phyloP scores from a whole-genome alignment of 2,888 invertebrate genomes.

The Agrochola litura region DNA sequence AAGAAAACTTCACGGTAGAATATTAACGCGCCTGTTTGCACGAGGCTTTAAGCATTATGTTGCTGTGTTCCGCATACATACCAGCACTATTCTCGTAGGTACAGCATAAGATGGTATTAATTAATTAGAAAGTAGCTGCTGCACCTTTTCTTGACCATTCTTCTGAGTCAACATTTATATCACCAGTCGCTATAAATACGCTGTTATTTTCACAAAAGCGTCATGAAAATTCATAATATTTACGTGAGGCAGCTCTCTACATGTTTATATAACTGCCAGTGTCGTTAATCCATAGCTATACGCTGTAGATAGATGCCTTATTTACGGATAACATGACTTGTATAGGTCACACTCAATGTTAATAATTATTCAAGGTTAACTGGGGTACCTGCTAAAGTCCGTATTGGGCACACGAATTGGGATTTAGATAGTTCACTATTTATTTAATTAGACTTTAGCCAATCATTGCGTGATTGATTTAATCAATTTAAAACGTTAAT shows the following conservation, averaged over 20 bases:
- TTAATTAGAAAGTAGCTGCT: background rate
- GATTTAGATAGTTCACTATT: conserved; percentile 9
- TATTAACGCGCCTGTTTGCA: too few species aligned
- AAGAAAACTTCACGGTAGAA: too few species aligned
- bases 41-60: background rate
- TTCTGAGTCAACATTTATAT: background rate
- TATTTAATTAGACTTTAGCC: background rate
- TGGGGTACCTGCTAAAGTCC: conserved; percentile 14
- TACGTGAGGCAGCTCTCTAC: conserved; percentile 15
- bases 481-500: conserved; percentile 5
- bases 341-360: conserved; percentile 41
- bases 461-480: conserved; percentile 6
- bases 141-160: background rate
- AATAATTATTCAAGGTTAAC: conserved; percentile 16
- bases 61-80: background rate
- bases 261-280: conserved; percentile 33
- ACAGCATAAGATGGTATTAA: background rate
- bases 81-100: too few species aligned
- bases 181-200: too few species aligned
- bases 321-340: conserved; percentile 34
- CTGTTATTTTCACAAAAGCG: background rate
- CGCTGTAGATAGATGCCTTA: background rate
- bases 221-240: conserved; percentile 38
- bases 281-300: background rate
- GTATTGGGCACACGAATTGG: background rate